A percentile compares a stretch with the other conserved stretches of the same genome.
Conservation (phyloP, 2,888 invertebrate species). For the Tetranychus truncatus region DNA sequence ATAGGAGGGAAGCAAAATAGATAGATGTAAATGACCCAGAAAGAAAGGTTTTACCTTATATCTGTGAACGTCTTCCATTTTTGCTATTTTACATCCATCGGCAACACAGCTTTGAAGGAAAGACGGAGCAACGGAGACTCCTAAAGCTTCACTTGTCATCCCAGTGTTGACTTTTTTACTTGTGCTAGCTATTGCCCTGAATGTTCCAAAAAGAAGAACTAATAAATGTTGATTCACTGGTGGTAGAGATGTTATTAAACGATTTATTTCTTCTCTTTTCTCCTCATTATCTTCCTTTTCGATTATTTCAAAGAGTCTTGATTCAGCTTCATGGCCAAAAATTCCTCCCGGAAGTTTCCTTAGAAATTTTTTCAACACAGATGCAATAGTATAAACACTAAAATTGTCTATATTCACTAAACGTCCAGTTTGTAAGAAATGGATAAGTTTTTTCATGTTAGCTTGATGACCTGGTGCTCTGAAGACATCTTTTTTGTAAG, state of each 20-base stretch:
- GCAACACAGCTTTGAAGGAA: slow-evolving; percentile 90
- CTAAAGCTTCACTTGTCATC: slow-evolving; percentile 85
- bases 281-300: slow-evolving; percentile 58
- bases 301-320: slow-evolving; percentile 68
- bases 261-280: slow-evolving; percentile 63
- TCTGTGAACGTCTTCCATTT: slow-evolving; percentile 83
- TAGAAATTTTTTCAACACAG: slow-evolving; percentile 91
- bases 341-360: slow-evolving; percentile 90
- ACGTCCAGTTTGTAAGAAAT: slow-evolving; percentile 70
- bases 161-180: slow-evolving; percentile 72
- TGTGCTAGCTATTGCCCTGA: slow-evolving; percentile 78
- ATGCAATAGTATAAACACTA: slow-evolving; percentile 91
- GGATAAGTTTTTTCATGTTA: slow-evolving; percentile 77
- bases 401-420: slow-evolving; percentile 82
- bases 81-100: slow-evolving; percentile 68
- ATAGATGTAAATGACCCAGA: slow-evolving; percentile 27
- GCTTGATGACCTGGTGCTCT: slow-evolving; percentile 86
- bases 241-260: slow-evolving; percentile 57
- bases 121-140: slow-evolving; percentile 84
- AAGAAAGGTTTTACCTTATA: slow-evolving; percentile 50
- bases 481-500: slow-evolving; percentile 77
- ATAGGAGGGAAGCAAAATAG: neutral
- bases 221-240: slow-evolving; percentile 75
- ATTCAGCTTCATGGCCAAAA: slow-evolving; percentile 77
- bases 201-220: slow-evolving; percentile 88